Percentiles rank a stretch among this genome's conserved stretches.
phyloP scores from a whole-genome alignment of 2,888 invertebrate genomes.

The Hypomecis punctinalis region DNA sequence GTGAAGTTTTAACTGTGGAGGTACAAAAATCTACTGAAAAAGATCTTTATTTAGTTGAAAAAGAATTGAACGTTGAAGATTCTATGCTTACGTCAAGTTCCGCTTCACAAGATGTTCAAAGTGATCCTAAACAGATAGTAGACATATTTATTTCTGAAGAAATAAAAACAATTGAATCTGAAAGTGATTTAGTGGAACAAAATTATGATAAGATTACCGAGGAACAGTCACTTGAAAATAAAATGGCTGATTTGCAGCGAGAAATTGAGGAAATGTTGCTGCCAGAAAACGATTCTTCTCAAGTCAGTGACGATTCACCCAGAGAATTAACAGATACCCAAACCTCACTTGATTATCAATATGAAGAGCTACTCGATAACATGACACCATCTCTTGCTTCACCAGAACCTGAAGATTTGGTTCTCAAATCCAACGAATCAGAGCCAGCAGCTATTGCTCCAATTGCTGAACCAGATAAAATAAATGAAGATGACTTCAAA shows the following conservation, averaged over 20 bases:
- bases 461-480: constrained; percentile 33
- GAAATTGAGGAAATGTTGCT: constrained; percentile 80
- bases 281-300: constrained; percentile 77
- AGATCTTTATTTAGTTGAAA: constrained; percentile 14
- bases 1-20: constrained; percentile 63
- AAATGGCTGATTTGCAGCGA: constrained; percentile 80
- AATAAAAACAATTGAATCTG: constrained; percentile 44
- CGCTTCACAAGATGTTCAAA: constrained; percentile 5
- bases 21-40: constrained; percentile 44
- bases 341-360: constrained; percentile 64
- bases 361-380: constrained; percentile 66
- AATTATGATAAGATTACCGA: constrained; percentile 59
- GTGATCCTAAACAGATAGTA: constrained; percentile 33
- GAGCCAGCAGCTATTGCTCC: constrained; percentile 5
- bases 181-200: constrained; percentile 38
- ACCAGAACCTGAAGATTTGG: constrained; percentile 64
- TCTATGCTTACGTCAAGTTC: constrained; percentile 24
- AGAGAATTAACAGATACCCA: constrained; percentile 65
- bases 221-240: constrained; percentile 75
- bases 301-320: constrained; percentile 66
- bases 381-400: constrained; percentile 69
- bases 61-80: constrained; percentile 22
- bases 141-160: constrained; percentile 47
- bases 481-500: constrained; percentile 29
- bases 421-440: constrained; percentile 35